Conservation (phyloP, 2,113 vertebrate species). For the Megatriorchis doriae region DNA sequence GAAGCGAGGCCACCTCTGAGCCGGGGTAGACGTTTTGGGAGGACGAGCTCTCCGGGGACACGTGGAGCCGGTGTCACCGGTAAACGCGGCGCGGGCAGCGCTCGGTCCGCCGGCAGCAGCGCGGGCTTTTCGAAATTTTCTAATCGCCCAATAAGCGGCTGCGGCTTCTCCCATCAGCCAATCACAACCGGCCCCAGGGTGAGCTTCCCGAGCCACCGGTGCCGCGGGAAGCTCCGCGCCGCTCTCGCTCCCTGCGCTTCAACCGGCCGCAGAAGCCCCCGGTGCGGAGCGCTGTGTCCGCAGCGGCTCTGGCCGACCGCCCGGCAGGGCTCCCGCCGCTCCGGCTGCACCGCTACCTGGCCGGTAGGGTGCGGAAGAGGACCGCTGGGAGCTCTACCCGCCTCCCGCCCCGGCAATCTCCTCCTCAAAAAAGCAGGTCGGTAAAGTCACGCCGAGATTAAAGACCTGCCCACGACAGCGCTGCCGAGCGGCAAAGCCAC, state of each 20-base stretch:
- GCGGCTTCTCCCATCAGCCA: neutral
- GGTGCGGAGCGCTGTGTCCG: rapidly evolving
- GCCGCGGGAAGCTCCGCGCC: rapidly evolving
- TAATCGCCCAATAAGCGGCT: neutral
- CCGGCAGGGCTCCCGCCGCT: neutral
- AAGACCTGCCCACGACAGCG: neutral
- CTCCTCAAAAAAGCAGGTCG: neutral
- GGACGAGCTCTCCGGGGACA: rapidly evolving
- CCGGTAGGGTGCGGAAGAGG: neutral
- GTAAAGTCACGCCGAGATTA: neutral
- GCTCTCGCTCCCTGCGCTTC: neutral
- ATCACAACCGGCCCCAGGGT: rapidly evolving
- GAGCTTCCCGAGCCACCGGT: rapidly evolving
- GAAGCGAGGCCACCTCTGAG: rapidly evolving
- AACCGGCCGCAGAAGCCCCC: neutral
- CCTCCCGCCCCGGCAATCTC: neutral
- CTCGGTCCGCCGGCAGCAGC: rapidly evolving
- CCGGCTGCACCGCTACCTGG: too few relatives aligned
- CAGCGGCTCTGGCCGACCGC: rapidly evolving
- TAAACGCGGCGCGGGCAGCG: too few relatives aligned
- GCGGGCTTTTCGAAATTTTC: conserved; percentile 26
- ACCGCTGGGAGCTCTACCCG: rapidly evolving
- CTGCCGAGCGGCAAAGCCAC: neutral
- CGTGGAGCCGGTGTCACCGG: rapidly evolving
- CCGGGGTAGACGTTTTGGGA: rapidly evolving